Conservation (phyloP, 2,888 invertebrate species). For the Plutella xylostella region DNA sequence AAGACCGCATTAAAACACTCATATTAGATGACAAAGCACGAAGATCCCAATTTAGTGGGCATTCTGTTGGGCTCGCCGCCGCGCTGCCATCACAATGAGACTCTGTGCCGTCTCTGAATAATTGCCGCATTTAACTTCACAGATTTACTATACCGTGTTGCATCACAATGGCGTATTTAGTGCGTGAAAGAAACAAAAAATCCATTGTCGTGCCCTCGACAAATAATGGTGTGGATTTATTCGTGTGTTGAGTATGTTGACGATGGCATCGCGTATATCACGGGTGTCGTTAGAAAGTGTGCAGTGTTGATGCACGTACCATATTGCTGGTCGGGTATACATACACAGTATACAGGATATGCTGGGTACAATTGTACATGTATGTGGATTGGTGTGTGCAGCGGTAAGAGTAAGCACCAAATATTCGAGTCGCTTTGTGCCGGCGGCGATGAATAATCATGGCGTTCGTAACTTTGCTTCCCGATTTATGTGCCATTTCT, state of each 20-base stretch:
- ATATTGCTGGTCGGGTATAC: neutral
- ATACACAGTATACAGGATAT: too few relatives aligned
- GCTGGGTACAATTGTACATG: too few relatives aligned
- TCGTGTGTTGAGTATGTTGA: constrained; percentile 3
- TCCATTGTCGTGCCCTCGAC: constrained; percentile 16
- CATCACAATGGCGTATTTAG: constrained; percentile 45
- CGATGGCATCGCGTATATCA: constrained; percentile 1
- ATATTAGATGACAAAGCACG: constrained; percentile 57
- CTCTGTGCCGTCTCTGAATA: constrained; percentile 52
- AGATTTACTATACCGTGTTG: constrained; percentile 40
- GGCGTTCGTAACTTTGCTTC: constrained; percentile 31
- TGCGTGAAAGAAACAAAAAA: constrained; percentile 43
- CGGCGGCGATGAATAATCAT: constrained; percentile 45
- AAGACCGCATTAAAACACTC: constrained; percentile 44
- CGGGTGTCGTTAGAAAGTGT: neutral
- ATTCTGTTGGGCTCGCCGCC: constrained; percentile 34
- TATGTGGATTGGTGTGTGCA: neutral
- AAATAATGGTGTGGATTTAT: constrained; percentile 18
- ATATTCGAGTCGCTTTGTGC: constrained; percentile 28
- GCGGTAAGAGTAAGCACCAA: constrained; percentile 10
- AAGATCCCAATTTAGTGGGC: constrained; percentile 55
- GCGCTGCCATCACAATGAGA: constrained; percentile 45
- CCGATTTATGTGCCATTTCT: constrained; percentile 36
- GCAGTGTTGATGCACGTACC: neutral
- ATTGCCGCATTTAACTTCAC: constrained; percentile 56